Conservation (phyloP, 1,140 invertebrate species). For the Papilio aristodemus region DNA sequence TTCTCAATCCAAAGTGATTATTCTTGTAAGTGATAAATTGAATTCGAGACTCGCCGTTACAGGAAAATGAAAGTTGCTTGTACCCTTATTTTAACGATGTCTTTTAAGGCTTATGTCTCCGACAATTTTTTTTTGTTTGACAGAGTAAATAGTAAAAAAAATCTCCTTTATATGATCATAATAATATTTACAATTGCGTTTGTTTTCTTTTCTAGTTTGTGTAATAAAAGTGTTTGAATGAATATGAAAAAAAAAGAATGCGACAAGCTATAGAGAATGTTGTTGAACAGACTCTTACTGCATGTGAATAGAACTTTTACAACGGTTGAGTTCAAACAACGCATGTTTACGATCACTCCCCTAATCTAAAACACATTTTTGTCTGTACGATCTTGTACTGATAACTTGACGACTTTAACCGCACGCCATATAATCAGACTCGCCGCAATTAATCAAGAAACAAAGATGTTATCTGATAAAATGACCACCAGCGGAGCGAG, state of each 20-base stretch:
- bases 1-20: constrained; percentile 27
- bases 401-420: constrained; percentile 50
- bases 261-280: neutral
- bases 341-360: constrained; percentile 46
- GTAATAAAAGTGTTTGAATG: no score
- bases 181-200: no score
- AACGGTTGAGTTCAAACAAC: constrained; percentile 35
- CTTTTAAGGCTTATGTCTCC: neutral
- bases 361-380: constrained; percentile 38
- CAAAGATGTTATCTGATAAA: constrained; percentile 51
- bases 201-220: no score
- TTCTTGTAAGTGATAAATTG: constrained; percentile 20
- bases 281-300: neutral
- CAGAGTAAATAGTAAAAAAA: neutral
- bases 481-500: constrained; percentile 47
- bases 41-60: neutral
- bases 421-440: constrained; percentile 50
- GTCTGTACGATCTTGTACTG: constrained; percentile 46
- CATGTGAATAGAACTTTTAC: constrained; percentile 32
- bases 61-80: neutral
- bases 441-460: constrained; percentile 56
- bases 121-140: neutral
- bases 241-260: no score
- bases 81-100: neutral
- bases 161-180: no score